Conservation (phyloP, 1,140 invertebrate species). For the Aphelenchoides fujianensis region DNA sequence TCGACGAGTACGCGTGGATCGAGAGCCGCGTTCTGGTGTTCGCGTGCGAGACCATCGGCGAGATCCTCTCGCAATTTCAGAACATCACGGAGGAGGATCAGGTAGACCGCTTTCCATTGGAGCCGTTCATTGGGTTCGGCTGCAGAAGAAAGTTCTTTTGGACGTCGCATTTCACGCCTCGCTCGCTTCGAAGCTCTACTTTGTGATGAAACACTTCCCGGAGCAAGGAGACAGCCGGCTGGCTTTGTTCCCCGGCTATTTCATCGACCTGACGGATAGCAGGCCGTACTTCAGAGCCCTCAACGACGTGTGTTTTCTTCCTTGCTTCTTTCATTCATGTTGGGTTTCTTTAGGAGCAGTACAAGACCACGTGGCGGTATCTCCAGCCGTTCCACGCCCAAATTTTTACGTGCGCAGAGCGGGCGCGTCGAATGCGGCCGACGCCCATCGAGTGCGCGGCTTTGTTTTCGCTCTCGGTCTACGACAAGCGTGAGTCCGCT, state of each 20-base stretch:
- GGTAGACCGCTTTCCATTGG: neutral
- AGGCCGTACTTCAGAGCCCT: neutral
- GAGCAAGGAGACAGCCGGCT: neutral
- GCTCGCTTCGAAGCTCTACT: neutral
- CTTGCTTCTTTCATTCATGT: neutral
- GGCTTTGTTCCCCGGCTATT: neutral
- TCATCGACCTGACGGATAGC: neutral
- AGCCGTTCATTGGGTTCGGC: neutral
- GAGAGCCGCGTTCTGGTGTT: slow-evolving; percentile 3
- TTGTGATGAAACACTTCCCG: neutral
- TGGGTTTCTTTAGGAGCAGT: neutral
- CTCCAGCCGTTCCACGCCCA: neutral
- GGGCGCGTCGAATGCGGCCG: neutral
- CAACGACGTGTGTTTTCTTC: neutral
- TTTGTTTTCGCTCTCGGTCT: neutral
- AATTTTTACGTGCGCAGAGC: slow-evolving; percentile 5
- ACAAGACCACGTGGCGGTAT: neutral
- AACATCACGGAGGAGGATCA: neutral
- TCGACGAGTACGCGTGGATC: slow-evolving; percentile 1
- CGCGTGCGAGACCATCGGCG: neutral
- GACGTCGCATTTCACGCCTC: neutral
- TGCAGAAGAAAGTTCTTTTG: neutral
- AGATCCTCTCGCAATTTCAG: neutral
- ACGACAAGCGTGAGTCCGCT: slow-evolving; percentile 3
- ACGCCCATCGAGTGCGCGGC: slow-evolving; percentile 6